These are phyloP conservation scores for Bos taurus DNA, from an alignment of 2,113 vertebrate genomes.

Conservation along the genomic window ARS-UCD2.0 NC_037335.1:107521501-107522000, in stretches of 20 bases:
- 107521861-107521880: background rate
- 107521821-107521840: background rate
- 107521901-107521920: background rate
- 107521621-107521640: background rate
- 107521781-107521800: background rate
- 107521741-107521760: background rate
- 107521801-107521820: background rate
- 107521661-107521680: background rate
- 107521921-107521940: background rate
- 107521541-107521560: background rate
- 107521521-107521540: background rate
- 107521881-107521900: background rate
- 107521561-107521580: background rate
- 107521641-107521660: background rate
- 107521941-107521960: background rate
- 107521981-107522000: background rate
- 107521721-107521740: background rate
- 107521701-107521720: background rate
- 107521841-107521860: background rate
- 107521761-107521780: background rate
- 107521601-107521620: background rate
- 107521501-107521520: background rate
- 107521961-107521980: background rate
- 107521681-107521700: background rate
- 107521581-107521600: background rate